Evolutionary conservation across 1,140 invertebrate species (phyloP).

Genomic region (Pollicipes pollicipes): DNA sequence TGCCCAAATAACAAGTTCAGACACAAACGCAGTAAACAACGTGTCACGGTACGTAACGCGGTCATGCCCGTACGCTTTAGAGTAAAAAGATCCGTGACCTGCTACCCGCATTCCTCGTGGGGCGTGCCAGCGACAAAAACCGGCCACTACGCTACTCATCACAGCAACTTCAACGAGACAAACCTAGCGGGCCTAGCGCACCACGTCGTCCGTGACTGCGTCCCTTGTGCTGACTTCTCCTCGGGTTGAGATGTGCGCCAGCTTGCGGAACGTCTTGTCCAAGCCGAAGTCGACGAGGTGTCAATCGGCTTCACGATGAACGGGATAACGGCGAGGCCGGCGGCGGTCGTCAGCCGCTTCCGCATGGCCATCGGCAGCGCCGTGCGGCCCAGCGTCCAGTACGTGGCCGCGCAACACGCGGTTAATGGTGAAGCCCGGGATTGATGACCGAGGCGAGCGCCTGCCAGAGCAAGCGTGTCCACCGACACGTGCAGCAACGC

Average conservation of each 20-base stretch:
- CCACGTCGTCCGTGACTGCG: not conserved
- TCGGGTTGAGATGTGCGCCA: not conserved
- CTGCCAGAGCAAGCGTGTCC: conserved; percentile 81
- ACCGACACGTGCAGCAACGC: conserved; percentile 37
- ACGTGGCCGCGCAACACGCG: conserved; percentile 47
- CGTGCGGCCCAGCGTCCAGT: conserved; percentile 34
- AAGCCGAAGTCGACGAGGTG: conserved; percentile 52
- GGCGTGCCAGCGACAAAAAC: no score
- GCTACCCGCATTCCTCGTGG: no score
- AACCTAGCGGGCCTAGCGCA: no score
- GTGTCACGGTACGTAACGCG: no score
- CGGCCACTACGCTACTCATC: no score
- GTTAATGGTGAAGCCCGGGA: conserved; percentile 87
- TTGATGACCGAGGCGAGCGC: conserved; percentile 69
- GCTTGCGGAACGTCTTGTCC: conserved; percentile 32
- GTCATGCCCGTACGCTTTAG: no score
- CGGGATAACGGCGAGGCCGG: conserved; percentile 70
- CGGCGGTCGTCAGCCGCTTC: conserved; percentile 48
- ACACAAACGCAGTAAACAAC: no score
- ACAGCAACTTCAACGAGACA: no score
- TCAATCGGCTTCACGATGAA: conserved; percentile 88
- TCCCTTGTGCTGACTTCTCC: not conserved
- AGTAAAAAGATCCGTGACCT: no score
- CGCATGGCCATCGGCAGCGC: conserved; percentile 31
- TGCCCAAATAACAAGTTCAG: no score